These are phyloP conservation scores for Sebastes alutus DNA, from an alignment of 2,797 vertebrate species.

Conservation along the genomic window DNA sequence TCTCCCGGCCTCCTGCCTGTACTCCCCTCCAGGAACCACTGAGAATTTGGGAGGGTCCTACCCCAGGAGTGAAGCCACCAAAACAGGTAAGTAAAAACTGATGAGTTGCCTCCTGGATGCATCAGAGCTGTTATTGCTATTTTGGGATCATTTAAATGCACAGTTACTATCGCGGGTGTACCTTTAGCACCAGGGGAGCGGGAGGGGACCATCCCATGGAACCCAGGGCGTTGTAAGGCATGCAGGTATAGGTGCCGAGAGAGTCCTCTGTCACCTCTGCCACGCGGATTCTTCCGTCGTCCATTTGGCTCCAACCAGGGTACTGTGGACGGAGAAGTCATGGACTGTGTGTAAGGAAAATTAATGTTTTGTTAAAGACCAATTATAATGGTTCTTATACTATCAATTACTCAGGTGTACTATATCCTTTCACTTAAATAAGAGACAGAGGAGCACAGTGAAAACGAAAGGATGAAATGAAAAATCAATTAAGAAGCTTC, in stretches of 20 bases:
- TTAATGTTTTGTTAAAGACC: not conserved
- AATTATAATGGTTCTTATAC: not conserved
- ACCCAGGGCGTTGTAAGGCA: conserved; percentile 99
- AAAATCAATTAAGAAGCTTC: not conserved
- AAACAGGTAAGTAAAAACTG: not conserved
- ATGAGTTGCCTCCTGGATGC: not conserved
- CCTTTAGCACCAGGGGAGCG: conserved; percentile 99
- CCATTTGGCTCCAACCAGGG: conserved; percentile 95
- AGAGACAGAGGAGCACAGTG: not conserved
- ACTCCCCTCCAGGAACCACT: conserved; percentile 99
- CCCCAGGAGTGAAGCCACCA: conserved; percentile 3
- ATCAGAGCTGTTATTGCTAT: not conserved
- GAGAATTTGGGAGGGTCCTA: conserved; percentile 99
- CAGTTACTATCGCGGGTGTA: conserved; percentile 42
- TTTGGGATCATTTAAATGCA: not conserved
- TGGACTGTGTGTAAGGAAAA: not conserved
- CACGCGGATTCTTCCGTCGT: conserved; percentile 96
- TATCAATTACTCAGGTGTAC: not conserved
- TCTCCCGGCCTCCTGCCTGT: conserved; percentile 97
- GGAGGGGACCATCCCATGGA: conserved; percentile 98
- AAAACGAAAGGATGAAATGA: not conserved
- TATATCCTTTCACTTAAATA: not conserved
- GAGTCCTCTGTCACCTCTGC: conserved; percentile 98
- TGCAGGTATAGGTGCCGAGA: conserved; percentile 98
- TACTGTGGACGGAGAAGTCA: conserved; percentile 80